Base-by-base conservation (phyloP, 1,140 invertebrate genomes). In the Trigoniulus corallinus region DNA sequence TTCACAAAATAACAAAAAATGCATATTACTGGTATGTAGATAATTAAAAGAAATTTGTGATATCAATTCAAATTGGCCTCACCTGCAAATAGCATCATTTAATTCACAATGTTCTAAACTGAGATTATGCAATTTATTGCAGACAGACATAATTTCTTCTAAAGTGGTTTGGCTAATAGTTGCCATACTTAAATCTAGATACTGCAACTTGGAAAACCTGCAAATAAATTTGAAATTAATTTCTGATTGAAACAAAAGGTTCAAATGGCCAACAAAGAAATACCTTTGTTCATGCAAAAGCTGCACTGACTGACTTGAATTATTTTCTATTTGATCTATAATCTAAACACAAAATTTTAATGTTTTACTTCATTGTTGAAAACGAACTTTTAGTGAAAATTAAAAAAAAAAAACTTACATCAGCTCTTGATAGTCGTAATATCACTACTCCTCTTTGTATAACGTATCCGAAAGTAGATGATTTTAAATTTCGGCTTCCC, bases 161-260 rank as follows among this genome's bases (percentile, higher is more conserved):
- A 92, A 66, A 39, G 61, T 64, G 58, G 65, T 49, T 1, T 64
- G 41, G 3, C 74, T 72, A 21, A 88, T 73, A 1, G 75, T 69
- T 2, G 78, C 74, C 79, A 89, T 84, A 60, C 83, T 85, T 1
- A 91, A 67, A 66, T 92, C 88, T 52, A 92, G 67, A 67, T 80
- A 88, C 60, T 88, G 79, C 7, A 91, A 61, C 64, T 76, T 75
- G 54, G 18, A 47, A 27, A 2, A 43, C 44, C 10, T 43, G 42
- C 24, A 54, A 48, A 26, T 7, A 47, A 48, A 7, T 22, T 29
- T 2, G 46, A 4, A 13, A 27, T 15, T 74, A 60, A 25, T 45
- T 26, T 12, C 15, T 57, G 61, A 56, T 50, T 52, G 56, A 48
- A n/a, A n/a, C n/a, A n/a, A n/a, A n/a, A n/a, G n/a, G n/a, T n/a